Evolutionary conservation across 2,888 invertebrate genomes (phyloP), one percentile per base, ranked within the genome.

Genomic region (Orchesella flavescens): DNA sequence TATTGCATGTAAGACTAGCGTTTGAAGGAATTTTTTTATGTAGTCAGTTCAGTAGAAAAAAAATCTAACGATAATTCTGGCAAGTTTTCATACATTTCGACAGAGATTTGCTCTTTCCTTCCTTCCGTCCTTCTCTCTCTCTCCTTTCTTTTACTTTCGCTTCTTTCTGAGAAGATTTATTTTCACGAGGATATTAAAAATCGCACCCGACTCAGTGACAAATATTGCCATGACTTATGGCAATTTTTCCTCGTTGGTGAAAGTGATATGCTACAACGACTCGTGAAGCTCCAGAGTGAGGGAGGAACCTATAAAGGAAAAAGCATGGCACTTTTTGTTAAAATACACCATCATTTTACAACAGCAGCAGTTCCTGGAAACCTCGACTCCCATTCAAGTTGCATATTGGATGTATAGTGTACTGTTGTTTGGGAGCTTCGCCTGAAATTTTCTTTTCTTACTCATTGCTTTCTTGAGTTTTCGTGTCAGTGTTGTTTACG

Each of bases 121-220:
- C 44, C 49, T 34, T 43, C 10, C 66, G 10, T 34, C 19, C 12
- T 19, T 59, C 59, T 21, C 63, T 17, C 24, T 57, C 19, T 44
- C 57, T 59, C 34, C 61, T n/a, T 23, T 13, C 19, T 17, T 66
- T 55, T 73, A 59, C 53, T 43, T 63, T 81, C 61, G 68, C 82
- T 19, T 17, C 66, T 68, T 57, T 19, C 49, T 55, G 72, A 69
- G 24, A 84, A 84, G 83, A 84, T 84, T 84, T 84, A 84, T 84
- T 79, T 84, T 69, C 83, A 73, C 68, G 61, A 74, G 74, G 71
- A 84, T 84, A 84, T 84, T 84, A 84, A 84, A 84, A 84, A 74
- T 84, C 79, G 55, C 71, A 84, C 74, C 83, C 78, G 75, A 79
- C 63, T 69, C 68, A 53, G 83, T 79, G 83, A 79, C 83, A 79